phyloP scores from a whole-genome alignment of 1,140 invertebrate genomes.

The Drosophila takahashii region DNA sequence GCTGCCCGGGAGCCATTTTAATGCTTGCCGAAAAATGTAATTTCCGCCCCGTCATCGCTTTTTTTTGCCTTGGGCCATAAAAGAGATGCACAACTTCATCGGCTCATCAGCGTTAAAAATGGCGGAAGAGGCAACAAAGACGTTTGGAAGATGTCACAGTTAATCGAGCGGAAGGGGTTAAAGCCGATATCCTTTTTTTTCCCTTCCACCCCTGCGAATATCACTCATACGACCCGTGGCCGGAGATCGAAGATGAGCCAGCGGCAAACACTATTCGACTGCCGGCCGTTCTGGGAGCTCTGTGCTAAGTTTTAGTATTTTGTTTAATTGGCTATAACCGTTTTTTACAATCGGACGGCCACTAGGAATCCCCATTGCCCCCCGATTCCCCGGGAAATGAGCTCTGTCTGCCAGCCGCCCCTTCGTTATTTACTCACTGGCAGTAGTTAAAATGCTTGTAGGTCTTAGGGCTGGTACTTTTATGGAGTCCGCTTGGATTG shows the following conservation, averaged over 20 bases:
- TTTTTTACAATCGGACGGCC: constrained; percentile 70
- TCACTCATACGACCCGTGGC: constrained; percentile 54
- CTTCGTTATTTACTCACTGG: constrained; percentile 23
- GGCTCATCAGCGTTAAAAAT: constrained; percentile 73
- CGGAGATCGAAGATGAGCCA: constrained; percentile 7
- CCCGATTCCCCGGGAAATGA: neutral
- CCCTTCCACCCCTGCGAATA: neutral
- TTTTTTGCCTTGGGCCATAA: constrained; percentile 54
- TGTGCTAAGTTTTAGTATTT: constrained; percentile 69
- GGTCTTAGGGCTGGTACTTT: constrained; percentile 39
- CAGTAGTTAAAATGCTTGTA: constrained; percentile 25
- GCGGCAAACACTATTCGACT: constrained; percentile 11
- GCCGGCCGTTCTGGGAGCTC: constrained; percentile 35
- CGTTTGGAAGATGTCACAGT: constrained; percentile 31
- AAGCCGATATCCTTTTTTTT: neutral
- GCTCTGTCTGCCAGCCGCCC: constrained; percentile 20
- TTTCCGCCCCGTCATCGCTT: constrained; percentile 65
- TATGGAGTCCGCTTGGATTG: constrained; percentile 55
- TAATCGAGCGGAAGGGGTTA: constrained; percentile 42
- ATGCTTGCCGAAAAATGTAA: constrained; percentile 80
- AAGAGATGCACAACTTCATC: constrained; percentile 78
- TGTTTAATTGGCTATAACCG: constrained; percentile 80
- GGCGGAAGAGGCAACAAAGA: constrained; percentile 55
- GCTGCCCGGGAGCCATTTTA: constrained; percentile 68
- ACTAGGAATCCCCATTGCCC: constrained; percentile 3